Base-by-base conservation (phyloP, 2,888 invertebrate genomes). In the Philereme vetulata region DNA sequence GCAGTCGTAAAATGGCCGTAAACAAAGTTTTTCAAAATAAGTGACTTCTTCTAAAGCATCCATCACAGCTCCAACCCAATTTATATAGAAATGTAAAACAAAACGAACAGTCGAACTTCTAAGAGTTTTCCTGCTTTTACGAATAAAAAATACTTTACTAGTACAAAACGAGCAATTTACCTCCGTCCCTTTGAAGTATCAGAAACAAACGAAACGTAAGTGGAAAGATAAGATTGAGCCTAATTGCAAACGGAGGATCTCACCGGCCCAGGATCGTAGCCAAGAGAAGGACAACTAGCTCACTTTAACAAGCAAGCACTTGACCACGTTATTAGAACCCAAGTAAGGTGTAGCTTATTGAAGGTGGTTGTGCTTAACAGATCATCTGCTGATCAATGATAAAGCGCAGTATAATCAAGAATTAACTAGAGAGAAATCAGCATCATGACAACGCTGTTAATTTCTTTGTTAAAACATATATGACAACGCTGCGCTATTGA, bases 191-290 rank as follows among this genome's bases (percentile, higher is more conserved):
- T 71, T 67, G 66, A 68, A 68, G 66, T 65, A 68, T 63, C 64
- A 56, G 64, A 68, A 66, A 66, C 68, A 66, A 66, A 68, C 62
- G 62, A 60, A 62, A 52, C 65, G 53, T 65, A 61, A 70, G 67
- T 66, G 62, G 59, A 57, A 51, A 64, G 67, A 68, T 70, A 70
- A 69, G 70, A 72, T 74, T 68, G 66, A 67, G 45, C 63, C 71
- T 78, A 76, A 81, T 78, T 80, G 74, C 72, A 66, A 71, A 68
- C 67, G 65, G 60, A 71, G 73, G 71, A 74, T 70, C 69, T 65
- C 47, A 57, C 56, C 44, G 42, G 53, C 51, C 54, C 61, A 44
- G 50, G 33, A 7, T n/a, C 36, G 10, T 40, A 53, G 49, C n/a
- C 4, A 4, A 34, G 9, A 7, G n/a, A 33, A 0, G 9, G 48